Base-by-base conservation (phyloP, 2,113 vertebrate genomes). In the Panthera leo region DNA sequence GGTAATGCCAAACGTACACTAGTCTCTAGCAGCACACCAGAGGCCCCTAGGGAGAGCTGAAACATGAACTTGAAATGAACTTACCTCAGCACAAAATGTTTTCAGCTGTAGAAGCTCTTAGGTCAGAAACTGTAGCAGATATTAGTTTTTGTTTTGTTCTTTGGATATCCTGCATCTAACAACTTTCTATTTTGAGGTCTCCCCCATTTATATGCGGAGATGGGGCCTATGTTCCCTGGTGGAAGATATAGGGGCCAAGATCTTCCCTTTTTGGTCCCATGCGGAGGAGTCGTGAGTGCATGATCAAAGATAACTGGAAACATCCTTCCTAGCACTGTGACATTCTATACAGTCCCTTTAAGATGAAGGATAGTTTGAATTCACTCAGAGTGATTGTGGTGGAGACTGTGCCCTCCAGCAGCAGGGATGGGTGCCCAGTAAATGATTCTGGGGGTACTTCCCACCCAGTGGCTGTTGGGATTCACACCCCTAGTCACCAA, bases 1-100 rank as follows among this genome's bases (percentile, higher is more conserved):
- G 85, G 25, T 7, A 73, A 39, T 16, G 7, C 16, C 55, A 65
- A 70, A 42, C 42, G 15, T 18, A 61, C 10, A 39, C 5, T 21
- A 27, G 19, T n/a, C 8, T n/a, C 11, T 34, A 85, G 73, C 13
- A 42, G n/a, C 10, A 95, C 36, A 55, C n/a, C 19, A 36, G 14
- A 95, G 68, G 73, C 34, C 42, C 67, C 9, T 7, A 58, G 65
- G 29, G 63, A 83, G 93, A 80, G 34, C 4, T 55, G 31, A 80
- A 84, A 91, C 61, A 29, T 29, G n/a, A 79, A 70, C 45, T 83
- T 87, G 88, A 86, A 73, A 67, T 55, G 51, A 92, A 82, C 48
- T 16, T 13, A 68, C 8, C 53, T 51, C 39, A 53, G 68, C 61
- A 82, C n/a, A 86, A 55, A 93, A 39, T 23, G 23, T n/a, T 76